Percentiles rank a stretch among this genome's conserved stretches.
Evolutionary conservation across 2,797 vertebrate species (phyloP).

Genomic region (Falco columbarius): DNA sequence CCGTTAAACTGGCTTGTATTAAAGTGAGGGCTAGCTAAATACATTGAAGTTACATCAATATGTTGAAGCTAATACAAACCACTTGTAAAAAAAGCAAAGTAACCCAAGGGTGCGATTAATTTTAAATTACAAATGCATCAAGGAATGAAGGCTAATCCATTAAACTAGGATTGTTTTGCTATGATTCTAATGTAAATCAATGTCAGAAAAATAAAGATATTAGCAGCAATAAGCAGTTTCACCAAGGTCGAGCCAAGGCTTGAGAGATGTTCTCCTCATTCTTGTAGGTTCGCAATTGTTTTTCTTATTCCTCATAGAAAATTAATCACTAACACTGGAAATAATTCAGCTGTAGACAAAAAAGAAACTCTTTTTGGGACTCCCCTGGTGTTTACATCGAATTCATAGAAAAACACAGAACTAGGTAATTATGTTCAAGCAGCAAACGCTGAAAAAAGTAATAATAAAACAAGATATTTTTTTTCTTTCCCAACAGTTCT

Average conservation of each 20-base stretch:
- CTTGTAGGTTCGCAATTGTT: neutral
- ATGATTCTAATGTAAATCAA: conserved; percentile 58
- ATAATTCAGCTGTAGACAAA: neutral
- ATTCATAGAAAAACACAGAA: neutral
- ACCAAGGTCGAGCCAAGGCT: conserved; percentile 43
- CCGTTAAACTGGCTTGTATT: neutral
- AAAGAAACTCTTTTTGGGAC: neutral
- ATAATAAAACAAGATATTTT: neutral
- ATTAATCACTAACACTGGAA: neutral
- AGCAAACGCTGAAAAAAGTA: neutral
- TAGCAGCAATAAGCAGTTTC: conserved; percentile 48
- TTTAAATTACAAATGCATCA: conserved; percentile 51
- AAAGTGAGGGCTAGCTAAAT: neutral
- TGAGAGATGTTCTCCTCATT: conserved; percentile 9
- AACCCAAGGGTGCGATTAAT: conserved; percentile 64
- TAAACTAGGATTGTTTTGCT: conserved; percentile 51
- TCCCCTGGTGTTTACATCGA: neutral
- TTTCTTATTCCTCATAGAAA: conserved; percentile 22
- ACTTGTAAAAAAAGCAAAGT: conserved; percentile 31
- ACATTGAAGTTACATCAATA: neutral
- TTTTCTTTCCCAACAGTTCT: neutral
- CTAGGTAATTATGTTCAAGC: neutral
- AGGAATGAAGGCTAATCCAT: conserved; percentile 51
- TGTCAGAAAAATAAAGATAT: conserved; percentile 59
- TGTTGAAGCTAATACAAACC: conserved; percentile 26